Percentiles rank a stretch among this genome's conserved stretches.
These are phyloP conservation scores for Lonchura striata DNA, from an alignment of 2,113 vertebrate genomes.

Conservation along the genomic window DNA sequence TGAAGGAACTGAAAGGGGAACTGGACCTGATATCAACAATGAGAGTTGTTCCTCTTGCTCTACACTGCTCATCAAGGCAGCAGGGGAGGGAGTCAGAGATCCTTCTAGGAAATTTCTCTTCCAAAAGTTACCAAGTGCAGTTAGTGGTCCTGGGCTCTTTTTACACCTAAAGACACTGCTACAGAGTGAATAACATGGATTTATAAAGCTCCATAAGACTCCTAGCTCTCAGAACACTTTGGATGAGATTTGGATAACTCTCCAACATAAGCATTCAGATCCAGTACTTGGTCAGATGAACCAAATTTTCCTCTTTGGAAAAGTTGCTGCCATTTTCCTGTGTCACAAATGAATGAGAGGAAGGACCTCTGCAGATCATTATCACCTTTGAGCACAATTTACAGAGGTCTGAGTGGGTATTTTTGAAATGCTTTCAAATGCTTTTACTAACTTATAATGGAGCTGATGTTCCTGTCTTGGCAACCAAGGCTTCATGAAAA, in stretches of 20 bases:
- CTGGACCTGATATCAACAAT: neutral
- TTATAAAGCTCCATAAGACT: neutral
- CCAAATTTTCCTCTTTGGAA: neutral
- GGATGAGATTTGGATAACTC: neutral
- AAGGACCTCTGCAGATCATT: neutral
- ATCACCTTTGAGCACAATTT: neutral
- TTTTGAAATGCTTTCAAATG: neutral
- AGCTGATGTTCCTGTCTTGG: neutral
- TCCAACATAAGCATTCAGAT: neutral
- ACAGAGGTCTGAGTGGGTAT: neutral
- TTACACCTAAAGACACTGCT: neutral
- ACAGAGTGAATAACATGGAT: neutral
- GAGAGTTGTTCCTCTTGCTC: neutral
- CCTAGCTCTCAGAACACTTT: neutral
- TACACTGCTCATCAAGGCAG: neutral
- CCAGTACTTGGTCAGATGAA: neutral
- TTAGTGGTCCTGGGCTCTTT: neutral
- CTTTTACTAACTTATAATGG: neutral
- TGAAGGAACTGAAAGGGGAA: neutral
- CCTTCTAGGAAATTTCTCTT: neutral
- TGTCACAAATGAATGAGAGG: neutral
- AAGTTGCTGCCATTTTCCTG: neutral
- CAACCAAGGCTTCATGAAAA: neutral
- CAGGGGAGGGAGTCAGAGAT: neutral
- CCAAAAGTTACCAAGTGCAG: neutral